Conservation (phyloP, 2,797 vertebrate species). For the Halcyon chelicuti region DNA sequence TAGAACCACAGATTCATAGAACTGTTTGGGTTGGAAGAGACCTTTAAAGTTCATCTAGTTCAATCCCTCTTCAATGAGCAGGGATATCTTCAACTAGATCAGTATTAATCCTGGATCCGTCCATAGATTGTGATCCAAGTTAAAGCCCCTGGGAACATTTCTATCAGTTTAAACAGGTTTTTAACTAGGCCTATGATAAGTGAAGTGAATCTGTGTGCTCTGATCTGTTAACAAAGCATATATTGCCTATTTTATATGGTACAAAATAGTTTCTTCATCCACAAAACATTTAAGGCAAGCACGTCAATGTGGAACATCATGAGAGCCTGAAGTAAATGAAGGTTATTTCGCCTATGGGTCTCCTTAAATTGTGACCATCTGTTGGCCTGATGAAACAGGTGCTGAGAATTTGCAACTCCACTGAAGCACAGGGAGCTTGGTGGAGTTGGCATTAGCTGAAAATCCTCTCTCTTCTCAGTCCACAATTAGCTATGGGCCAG, state of each 20-base stretch:
- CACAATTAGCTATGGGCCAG: background rate
- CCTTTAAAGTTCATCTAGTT: background rate
- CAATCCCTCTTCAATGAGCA: background rate
- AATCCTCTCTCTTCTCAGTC: background rate
- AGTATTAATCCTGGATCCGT: background rate
- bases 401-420: constrained; percentile 9
- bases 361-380: constrained; percentile 51
- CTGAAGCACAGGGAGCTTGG: background rate
- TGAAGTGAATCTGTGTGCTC: background rate
- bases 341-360: background rate
- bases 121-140: background rate
- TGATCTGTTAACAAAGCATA: background rate
- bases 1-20: background rate
- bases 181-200: background rate
- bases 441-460: background rate
- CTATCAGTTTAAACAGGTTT: background rate
- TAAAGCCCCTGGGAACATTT: background rate
- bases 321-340: constrained; percentile 1
- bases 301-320: background rate
- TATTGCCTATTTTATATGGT: background rate
- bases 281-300: background rate
- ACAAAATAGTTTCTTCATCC: background rate
- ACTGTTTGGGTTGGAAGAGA: background rate
- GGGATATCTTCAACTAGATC: background rate
- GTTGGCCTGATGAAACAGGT: constrained; percentile 33